A percentile compares a stretch with the other conserved stretches of the same genome.
phyloP scores from a whole-genome alignment of 2,797 vertebrate genomes.

The Artibeus jamaicensis region DNA sequence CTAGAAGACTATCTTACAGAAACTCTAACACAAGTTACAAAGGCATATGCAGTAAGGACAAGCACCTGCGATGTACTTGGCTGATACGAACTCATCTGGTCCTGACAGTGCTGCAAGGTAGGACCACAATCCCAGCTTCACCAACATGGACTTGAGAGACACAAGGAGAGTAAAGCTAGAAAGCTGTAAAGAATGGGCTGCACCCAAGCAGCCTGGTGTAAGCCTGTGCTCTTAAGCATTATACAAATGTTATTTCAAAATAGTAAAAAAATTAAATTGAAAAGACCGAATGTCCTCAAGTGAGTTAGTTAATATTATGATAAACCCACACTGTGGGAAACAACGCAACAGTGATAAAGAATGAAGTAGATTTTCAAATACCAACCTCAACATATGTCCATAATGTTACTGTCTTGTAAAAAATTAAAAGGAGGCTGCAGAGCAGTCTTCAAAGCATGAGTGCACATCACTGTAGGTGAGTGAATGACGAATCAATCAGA shows the following conservation, averaged over 20 bases:
- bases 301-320: background rate
- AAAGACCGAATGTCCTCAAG: background rate
- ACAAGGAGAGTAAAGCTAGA: background rate
- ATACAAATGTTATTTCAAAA: background rate
- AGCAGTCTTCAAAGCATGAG: background rate
- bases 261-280: background rate
- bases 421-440: background rate
- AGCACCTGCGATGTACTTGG: background rate
- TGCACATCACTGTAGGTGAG: background rate
- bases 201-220: background rate
- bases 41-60: background rate
- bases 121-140: background rate
- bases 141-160: background rate
- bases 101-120: rapidly evolving
- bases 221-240: background rate
- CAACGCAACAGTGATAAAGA: background rate
- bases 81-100: background rate
- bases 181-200: background rate
- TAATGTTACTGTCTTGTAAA: background rate
- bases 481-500: background rate
- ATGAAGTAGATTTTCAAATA: background rate
- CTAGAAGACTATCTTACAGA: background rate
- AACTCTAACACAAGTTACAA: background rate
- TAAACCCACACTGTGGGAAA: background rate
- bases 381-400: background rate